These are phyloP conservation scores for Parthenolecanium corni DNA, from an alignment of 2,888 invertebrate genomes.

Conservation along the genomic window DNA sequence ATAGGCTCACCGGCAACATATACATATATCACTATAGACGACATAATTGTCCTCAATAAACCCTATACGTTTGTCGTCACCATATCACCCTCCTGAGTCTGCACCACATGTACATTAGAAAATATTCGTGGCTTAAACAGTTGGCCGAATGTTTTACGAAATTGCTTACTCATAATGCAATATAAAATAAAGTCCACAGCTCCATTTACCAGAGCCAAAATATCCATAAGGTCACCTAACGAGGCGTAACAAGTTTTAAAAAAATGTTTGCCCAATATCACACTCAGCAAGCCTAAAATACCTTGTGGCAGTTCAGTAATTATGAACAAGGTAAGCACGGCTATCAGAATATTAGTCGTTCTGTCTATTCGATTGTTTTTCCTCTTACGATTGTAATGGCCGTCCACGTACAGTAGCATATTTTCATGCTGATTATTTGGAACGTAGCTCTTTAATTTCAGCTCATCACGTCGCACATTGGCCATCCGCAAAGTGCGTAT, in stretches of 20 bases:
- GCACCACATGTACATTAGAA: constrained; percentile 20
- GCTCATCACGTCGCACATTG: constrained; percentile 57
- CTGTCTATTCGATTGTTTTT: constrained; percentile 68
- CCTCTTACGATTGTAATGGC: constrained; percentile 43
- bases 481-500: constrained; percentile 61
- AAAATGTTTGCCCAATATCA: constrained; percentile 54
- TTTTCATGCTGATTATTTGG: neutral
- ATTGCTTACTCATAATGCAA: constrained; percentile 88
- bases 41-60: too few species aligned
- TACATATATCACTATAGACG: too few species aligned
- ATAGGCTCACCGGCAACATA: too few species aligned
- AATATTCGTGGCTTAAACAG: constrained; percentile 49
- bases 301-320: constrained; percentile 79
- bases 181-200: constrained; percentile 88
- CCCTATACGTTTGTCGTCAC: constrained; percentile 19
- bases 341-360: constrained; percentile 79
- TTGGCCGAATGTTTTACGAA: constrained; percentile 65
- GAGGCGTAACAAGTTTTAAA: constrained; percentile 66
- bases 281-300: constrained; percentile 49
- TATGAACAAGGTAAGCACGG: constrained; percentile 72
- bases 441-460: neutral
- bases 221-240: constrained; percentile 78
- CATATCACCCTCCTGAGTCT: constrained; percentile 27
- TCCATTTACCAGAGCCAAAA: constrained; percentile 78
- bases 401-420: neutral